A percentile compares a stretch with the other conserved stretches of the same genome.
Conservation (phyloP, 2,113 vertebrate genomes). For the Dromas ardeola region DNA sequence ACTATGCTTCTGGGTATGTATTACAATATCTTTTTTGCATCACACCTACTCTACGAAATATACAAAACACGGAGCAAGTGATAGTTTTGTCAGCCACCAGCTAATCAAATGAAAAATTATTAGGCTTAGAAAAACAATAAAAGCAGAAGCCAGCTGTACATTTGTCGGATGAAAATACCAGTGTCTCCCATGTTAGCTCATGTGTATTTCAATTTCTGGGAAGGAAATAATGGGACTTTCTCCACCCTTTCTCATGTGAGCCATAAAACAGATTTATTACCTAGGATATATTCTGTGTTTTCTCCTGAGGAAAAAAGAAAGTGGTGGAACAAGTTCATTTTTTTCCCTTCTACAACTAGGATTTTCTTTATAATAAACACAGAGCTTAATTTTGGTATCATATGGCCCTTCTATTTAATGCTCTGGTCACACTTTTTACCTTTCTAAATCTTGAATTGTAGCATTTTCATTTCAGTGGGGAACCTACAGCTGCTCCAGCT, state of each 20-base stretch:
- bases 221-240: constrained; percentile 69
- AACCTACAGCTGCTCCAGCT: constrained; percentile 61
- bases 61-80: constrained; percentile 38
- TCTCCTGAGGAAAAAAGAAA: constrained; percentile 65
- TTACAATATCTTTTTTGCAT: background rate
- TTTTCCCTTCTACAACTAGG: constrained; percentile 53
- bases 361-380: constrained; percentile 69
- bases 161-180: constrained; percentile 63
- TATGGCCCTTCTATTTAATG: constrained; percentile 56
- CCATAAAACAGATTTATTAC: constrained; percentile 73
- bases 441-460: constrained; percentile 58
- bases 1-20: background rate
- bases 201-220: constrained; percentile 65
- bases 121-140: constrained; percentile 60
- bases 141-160: constrained; percentile 63
- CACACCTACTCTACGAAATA: constrained; percentile 27
- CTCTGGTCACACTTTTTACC: constrained; percentile 62
- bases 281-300: constrained; percentile 64
- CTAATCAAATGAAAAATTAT: constrained; percentile 65
- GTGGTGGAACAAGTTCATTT: constrained; percentile 66
- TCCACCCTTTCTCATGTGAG: constrained; percentile 71
- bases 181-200: constrained; percentile 62
- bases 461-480: constrained; percentile 52
- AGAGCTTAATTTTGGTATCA: constrained; percentile 62
- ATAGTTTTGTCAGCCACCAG: constrained; percentile 65